Conservation (phyloP, 1,140 invertebrate species). For the Magallana angulata region DNA sequence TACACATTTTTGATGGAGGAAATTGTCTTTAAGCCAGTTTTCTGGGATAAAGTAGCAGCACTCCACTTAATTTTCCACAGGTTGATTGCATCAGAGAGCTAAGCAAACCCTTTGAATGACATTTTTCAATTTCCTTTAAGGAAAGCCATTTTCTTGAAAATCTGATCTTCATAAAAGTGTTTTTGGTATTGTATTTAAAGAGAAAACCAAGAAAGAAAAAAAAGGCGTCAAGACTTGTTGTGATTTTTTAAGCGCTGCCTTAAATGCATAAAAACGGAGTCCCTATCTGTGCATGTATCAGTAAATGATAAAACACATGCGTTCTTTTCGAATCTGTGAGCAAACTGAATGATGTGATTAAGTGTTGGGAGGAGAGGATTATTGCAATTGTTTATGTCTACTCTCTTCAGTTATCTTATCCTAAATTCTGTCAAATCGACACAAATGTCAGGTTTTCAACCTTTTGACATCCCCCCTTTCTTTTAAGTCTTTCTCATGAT, state of each 20-base stretch:
- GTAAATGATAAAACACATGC: background rate
- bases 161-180: background rate
- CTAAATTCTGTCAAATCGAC: too few species aligned
- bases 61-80: conserved; percentile 1
- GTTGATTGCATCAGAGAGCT: background rate
- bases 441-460: too few species aligned
- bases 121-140: background rate
- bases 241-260: background rate
- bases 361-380: background rate
- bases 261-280: background rate
- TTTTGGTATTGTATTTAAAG: conserved; percentile 3
- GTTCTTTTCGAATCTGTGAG: background rate
- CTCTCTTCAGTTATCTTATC: too few species aligned
- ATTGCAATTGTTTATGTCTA: too few species aligned
- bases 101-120: background rate
- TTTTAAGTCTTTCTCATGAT: too few species aligned
- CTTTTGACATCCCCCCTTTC: too few species aligned
- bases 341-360: background rate
- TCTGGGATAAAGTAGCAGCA: background rate
- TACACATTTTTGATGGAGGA: conserved; percentile 4
- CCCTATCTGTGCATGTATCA: background rate
- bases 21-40: conserved; percentile 3
- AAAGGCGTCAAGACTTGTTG: conserved; percentile 9
- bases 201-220: background rate
- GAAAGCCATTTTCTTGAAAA: conserved; percentile 11